These are phyloP conservation scores for Athene cunicularia DNA, from an alignment of 2,113 vertebrate species.

Conservation along the genomic window DNA sequence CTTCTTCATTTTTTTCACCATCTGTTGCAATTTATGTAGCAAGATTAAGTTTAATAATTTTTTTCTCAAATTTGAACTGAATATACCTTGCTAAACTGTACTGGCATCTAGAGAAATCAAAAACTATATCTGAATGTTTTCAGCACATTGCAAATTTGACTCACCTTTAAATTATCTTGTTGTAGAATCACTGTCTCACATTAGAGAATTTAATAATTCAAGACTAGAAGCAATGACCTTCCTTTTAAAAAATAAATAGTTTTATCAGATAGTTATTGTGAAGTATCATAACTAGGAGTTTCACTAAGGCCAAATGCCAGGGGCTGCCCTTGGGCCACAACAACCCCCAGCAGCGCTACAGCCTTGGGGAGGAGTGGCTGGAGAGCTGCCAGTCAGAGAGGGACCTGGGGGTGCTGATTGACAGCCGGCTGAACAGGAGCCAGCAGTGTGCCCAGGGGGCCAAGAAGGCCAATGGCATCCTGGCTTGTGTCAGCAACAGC, in stretches of 20 bases:
- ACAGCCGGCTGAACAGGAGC: too few species aligned
- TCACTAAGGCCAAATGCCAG: too few species aligned
- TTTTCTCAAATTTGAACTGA: neutral
- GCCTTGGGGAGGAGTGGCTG: too few species aligned
- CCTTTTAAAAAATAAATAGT: neutral
- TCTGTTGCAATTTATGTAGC: neutral
- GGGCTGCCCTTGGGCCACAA: too few species aligned
- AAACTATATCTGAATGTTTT: conserved; percentile 31
- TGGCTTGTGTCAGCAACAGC: too few species aligned
- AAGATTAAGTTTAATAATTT: neutral
- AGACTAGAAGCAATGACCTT: neutral
- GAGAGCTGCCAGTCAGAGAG: too few species aligned
- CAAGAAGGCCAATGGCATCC: too few species aligned
- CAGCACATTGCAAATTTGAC: conserved; percentile 11
- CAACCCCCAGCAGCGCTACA: too few species aligned
- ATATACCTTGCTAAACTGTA: neutral
- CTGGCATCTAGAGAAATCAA: neutral
- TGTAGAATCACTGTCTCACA: conserved; percentile 43
- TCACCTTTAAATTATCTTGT: conserved; percentile 26
- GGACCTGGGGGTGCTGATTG: too few species aligned
- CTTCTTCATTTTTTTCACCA: neutral
- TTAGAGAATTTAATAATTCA: conserved; percentile 36
- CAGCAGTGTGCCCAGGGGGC: too few species aligned
- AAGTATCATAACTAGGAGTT: too few species aligned
- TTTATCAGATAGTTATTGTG: conserved; percentile 36